These are phyloP conservation scores for Cryptoprocta ferox DNA, from an alignment of 2,797 vertebrate genomes.

Conservation along the genomic window DNA sequence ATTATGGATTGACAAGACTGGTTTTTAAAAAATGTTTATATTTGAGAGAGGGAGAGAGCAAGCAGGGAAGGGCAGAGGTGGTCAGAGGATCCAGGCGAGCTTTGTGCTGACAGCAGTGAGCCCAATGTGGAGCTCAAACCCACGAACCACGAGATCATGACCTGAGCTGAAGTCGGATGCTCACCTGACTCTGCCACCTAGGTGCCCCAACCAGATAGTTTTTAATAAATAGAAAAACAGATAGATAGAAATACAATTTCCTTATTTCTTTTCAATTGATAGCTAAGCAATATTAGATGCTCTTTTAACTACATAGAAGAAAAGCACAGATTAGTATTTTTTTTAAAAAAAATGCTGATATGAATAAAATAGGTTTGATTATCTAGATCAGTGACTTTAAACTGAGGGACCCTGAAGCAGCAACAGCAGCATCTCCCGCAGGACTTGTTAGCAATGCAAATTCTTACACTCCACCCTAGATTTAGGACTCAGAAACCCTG, in stretches of 20 bases:
- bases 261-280: not conserved
- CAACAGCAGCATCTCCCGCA: not conserved
- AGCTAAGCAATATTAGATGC: not conserved
- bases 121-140: no score
- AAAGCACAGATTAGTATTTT: not conserved
- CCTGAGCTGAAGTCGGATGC: no score
- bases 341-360: not conserved
- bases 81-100: no score
- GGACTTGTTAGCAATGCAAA: not conserved
- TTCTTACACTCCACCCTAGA: not conserved
- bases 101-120: no score
- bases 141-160: no score
- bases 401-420: not conserved
- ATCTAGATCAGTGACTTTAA: not conserved
- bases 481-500: not conserved
- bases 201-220: not conserved
- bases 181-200: no score
- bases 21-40: no score
- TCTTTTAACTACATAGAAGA: slow-evolving; percentile 28
- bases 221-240: slow-evolving; percentile 20
- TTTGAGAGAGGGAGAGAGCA: no score
- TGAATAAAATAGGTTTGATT: not conserved
- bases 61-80: no score
- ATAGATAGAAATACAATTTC: not conserved
- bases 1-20: not conserved